Conservation (phyloP, 2,888 invertebrate genomes). For the Eucera pruinosa region DNA sequence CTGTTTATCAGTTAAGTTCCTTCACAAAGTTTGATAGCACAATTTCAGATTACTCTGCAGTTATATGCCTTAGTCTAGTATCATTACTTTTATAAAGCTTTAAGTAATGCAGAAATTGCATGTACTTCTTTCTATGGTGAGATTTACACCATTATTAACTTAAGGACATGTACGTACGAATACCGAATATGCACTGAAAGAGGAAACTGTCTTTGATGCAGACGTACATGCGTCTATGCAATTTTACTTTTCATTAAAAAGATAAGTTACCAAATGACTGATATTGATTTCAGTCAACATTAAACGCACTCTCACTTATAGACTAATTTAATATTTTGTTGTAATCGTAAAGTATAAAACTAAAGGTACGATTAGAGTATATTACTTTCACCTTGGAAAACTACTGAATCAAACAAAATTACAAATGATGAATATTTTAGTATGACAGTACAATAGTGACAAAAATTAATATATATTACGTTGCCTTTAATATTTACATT, state of each 20-base stretch:
- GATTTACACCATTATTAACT: conserved; percentile 24
- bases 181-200: conserved; percentile 39
- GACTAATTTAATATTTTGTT: conserved; percentile 41
- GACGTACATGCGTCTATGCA: conserved; percentile 8
- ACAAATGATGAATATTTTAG: conserved; percentile 22
- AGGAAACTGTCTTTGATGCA: conserved; percentile 26
- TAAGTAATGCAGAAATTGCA: conserved; percentile 49
- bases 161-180: conserved; percentile 37
- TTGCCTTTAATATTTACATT: conserved; percentile 51
- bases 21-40: conserved; percentile 69
- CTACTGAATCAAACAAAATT: conserved; percentile 16
- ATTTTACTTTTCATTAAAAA: conserved; percentile 24
- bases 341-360: conserved; percentile 45
- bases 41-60: conserved; percentile 42
- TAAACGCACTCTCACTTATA: conserved; percentile 48
- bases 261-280: conserved; percentile 25
- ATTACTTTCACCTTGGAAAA: conserved; percentile 26
- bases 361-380: conserved; percentile 30
- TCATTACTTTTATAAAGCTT: conserved; percentile 66
- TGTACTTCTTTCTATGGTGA: conserved; percentile 31
- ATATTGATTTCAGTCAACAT: conserved; percentile 11
- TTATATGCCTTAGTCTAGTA: conserved; percentile 63
- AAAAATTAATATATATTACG: conserved; percentile 35
- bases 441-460: conserved; percentile 30
- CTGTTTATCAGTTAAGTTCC: conserved; percentile 61